Base-by-base conservation (phyloP, 2,888 invertebrate species). In the Epinotia brunnichana region DNA sequence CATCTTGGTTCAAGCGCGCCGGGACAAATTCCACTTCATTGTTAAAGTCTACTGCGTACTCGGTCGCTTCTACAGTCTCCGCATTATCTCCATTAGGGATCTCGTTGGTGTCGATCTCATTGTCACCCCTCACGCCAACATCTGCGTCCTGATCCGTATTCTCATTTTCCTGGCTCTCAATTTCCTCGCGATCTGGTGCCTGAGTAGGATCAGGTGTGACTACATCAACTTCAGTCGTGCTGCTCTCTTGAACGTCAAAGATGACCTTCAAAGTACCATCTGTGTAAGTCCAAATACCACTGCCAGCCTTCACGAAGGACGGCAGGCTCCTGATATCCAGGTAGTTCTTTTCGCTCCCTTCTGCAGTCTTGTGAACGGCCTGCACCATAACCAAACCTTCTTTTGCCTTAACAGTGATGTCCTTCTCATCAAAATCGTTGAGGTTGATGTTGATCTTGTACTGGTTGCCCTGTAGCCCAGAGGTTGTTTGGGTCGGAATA, bases 1-100 rank as follows among this genome's bases (percentile, higher is more conserved):
- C 7, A n/a, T n/a, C 24, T 48, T 24, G 13, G 1, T 48, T 67
- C 29, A 67, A 15, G 2, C 76, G 81, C 17, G 89, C 81, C 1
- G 91, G 89, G 13, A 92, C 89, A 73, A 92, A 91, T 66, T 92
- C 92, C 0, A 87, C 78, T 9, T 91, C 89, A 63, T 88, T 82
- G 24, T 87, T 88, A 24, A 90, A 71, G 68, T 90, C 88, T 0
- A 92, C 90, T 0, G 90, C 83, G 75, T 92, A 90, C 0, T 90
- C 92, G 0, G 92, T 91, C 0, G 88, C 88, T 79, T 92, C 91
- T 0, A 90, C 83, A 0, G 63, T 24, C 9, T 68, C 60, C 10
- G n/a, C 11, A 0, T 24, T 3, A 3, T 75, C 57, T 15, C 71
- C 72, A 0, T 59, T 74, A 0, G 83, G 76, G 11, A 89, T 83